A percentile compares a stretch with the other conserved stretches of the same genome.
Evolutionary conservation across 2,888 invertebrate genomes (phyloP).

Genomic region (Rhagophthalmus giganteus): DNA sequence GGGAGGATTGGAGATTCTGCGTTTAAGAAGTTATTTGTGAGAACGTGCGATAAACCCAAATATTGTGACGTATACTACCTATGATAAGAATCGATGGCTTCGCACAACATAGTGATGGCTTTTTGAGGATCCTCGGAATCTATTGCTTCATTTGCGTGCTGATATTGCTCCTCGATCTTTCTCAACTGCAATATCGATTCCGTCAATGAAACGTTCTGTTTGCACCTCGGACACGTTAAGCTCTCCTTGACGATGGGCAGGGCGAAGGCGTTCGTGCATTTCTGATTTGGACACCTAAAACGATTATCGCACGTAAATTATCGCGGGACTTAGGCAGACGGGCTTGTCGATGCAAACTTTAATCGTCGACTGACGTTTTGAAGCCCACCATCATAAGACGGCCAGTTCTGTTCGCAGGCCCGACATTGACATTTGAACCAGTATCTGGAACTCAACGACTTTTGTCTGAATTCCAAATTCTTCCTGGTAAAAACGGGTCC

Average conservation of each 20-base stretch:
- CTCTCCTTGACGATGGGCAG: constrained; percentile 53
- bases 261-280: constrained; percentile 57
- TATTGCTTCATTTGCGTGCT: constrained; percentile 56
- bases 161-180: constrained; percentile 58
- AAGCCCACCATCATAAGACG: constrained; percentile 63
- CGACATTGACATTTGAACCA: constrained; percentile 77
- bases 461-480: constrained; percentile 62
- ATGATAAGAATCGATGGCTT: constrained; percentile 65
- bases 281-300: constrained; percentile 58
- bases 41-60: too few species aligned
- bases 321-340: too few species aligned
- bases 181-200: constrained; percentile 53
- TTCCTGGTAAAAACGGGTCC: constrained; percentile 74
- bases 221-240: constrained; percentile 59
- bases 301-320: too few species aligned
- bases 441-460: constrained; percentile 70
- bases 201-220: constrained; percentile 56
- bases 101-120: constrained; percentile 61
- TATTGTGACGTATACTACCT: constrained; percentile 45
- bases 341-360: too few species aligned
- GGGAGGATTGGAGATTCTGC: constrained; percentile 64
- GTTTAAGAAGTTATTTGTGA: too few species aligned
- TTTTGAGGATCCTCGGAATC: constrained; percentile 59
- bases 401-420: constrained; percentile 78
- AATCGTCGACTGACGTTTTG: constrained; percentile 54